phyloP scores from a whole-genome alignment of 2,797 vertebrate genomes.

The Neosilurus hyrtlii region DNA sequence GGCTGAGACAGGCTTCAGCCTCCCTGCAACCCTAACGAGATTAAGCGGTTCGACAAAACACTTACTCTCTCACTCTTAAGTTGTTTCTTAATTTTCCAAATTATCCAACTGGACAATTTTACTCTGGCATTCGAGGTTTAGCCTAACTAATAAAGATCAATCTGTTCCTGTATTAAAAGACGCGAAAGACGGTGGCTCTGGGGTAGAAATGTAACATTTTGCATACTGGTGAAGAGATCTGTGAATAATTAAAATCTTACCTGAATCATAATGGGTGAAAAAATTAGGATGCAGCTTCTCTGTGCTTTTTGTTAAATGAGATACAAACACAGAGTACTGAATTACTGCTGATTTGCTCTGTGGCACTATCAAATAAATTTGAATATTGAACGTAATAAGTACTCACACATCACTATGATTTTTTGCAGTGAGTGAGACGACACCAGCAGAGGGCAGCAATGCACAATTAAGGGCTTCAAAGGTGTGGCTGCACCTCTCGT shows the following conservation, averaged over 20 bases:
- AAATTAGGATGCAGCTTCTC: neutral
- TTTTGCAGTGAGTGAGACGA: neutral
- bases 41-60: too few species aligned
- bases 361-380: neutral
- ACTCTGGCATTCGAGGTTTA: neutral
- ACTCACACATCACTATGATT: neutral
- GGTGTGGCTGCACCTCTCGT: slow-evolving; percentile 29
- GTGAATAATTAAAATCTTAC: neutral
- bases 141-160: neutral
- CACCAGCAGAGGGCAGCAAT: slow-evolving; percentile 59
- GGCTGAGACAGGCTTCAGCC: too few species aligned
- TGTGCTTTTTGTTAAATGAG: neutral
- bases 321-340: neutral
- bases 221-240: neutral
- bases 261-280: neutral
- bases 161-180: neutral
- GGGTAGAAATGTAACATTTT: neutral
- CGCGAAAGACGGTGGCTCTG: neutral
- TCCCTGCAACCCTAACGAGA: too few species aligned
- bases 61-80: neutral
- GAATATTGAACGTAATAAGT: neutral
- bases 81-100: neutral
- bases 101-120: neutral
- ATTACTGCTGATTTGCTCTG: too few species aligned
- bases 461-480: slow-evolving; percentile 29